phyloP scores from a whole-genome alignment of 1,140 invertebrate genomes.

The Calephelis nemesis region DNA sequence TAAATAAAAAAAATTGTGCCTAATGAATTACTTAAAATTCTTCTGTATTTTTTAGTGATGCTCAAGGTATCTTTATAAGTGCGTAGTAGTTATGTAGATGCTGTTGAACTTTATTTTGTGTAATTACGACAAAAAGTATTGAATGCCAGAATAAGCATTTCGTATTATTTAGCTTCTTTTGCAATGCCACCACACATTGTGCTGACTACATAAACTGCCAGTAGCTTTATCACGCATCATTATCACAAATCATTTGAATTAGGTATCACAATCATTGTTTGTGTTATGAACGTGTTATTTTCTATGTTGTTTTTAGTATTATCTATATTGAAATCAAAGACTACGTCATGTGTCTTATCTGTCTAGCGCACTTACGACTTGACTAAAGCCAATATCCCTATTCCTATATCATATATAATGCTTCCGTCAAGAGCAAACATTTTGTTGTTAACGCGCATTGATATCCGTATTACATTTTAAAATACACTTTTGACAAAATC shows the following conservation, averaged over 20 bases:
- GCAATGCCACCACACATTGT: slow-evolving; percentile 19
- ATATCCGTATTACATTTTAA: slow-evolving; percentile 4
- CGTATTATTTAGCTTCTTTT: slow-evolving; percentile 44
- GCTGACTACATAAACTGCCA: slow-evolving; percentile 5
- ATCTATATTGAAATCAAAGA: not conserved
- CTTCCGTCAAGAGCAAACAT: slow-evolving; percentile 5
- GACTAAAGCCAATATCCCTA: slow-evolving; percentile 12
- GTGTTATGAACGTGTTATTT: not conserved
- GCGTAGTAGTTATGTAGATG: slow-evolving; percentile 65
- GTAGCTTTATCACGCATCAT: slow-evolving; percentile 23
- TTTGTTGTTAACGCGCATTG: not conserved
- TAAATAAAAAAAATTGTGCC: slow-evolving; percentile 71
- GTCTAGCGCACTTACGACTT: not conserved
- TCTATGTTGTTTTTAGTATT: not conserved
- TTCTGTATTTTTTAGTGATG: slow-evolving; percentile 74
- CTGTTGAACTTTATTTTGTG: slow-evolving; percentile 52
- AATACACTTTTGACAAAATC: not conserved
- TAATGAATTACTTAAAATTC: slow-evolving; percentile 66
- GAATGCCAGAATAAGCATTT: slow-evolving; percentile 70
- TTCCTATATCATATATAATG: not conserved
- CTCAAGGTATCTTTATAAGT: slow-evolving; percentile 73
- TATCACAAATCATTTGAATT: slow-evolving; percentile 14
- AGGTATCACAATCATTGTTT: not conserved
- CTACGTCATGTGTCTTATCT: not conserved
- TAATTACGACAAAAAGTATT: slow-evolving; percentile 50